Evolutionary conservation across 2,888 invertebrate genomes (phyloP), one percentile per base, ranked within the genome.

Genomic region (Brachypterus glaber): DNA sequence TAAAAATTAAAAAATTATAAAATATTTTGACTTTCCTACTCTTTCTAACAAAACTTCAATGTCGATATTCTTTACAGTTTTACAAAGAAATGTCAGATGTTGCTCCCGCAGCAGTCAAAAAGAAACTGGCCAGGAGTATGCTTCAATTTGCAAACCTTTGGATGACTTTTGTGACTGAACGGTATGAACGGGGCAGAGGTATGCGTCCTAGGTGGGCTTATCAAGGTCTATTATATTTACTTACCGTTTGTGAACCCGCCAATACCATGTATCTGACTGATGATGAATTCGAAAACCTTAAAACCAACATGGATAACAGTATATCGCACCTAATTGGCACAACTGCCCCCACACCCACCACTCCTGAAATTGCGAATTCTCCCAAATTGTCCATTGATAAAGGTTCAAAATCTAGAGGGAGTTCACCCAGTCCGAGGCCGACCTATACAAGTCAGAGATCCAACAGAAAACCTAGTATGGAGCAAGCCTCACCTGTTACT

Each of bases 121-220:
- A 53, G 8, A 59, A 68, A 45, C 59, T 83, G 17, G 73, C 78
- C 0, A 55, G 70, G 18, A 74, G 76, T 40, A 71, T 85, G 51
- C 73, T 83, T 3, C 65, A 71, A 24, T 84, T 86, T 60, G 82
- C 84, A 7, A 73, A 76, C 50, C 76, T 85, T 58, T 93, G 93
- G 93, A 91, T 92, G 86, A 72, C 74, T 39, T 93, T 92, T 62
- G 90, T 89, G 1, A 74, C 78, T 46, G 79, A 82, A 54, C 73
- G 85, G 11, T 93, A 90, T 59, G 91, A 92, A 57, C 67, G 82
- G 1, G 58, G 59, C 3, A 70, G 87, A 3, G 89, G 89, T 0
- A 70, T 83, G 48, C 65, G 86, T 14, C 87, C 88, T 1, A 72
- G 90, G 56, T 92, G 91, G 91, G 90, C 91, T 2, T 79, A 79